Base-by-base conservation (phyloP, 2,113 vertebrate species). In the Fukomys damarensis region DNA sequence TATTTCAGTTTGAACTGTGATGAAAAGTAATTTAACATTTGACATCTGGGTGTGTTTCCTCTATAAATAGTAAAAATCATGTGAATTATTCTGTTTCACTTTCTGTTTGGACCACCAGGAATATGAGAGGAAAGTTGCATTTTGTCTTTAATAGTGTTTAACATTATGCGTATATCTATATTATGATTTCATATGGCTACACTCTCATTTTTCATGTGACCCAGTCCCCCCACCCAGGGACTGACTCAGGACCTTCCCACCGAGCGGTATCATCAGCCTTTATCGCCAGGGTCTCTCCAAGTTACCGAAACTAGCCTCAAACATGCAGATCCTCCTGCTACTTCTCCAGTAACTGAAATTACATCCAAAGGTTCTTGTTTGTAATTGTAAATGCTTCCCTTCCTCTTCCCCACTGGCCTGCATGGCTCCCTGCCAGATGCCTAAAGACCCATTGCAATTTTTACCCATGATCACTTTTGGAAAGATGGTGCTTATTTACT, bases 11-110 rank as follows among this genome's bases (percentile, higher is more conserved):
- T 84, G 59, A 93, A 90, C 41, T 82, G 58, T 86, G 92, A 93
- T 95, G 81, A 96, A 91, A 94, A 96, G 79, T 94, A 68, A 91
- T 89, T 94, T 96, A 91, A 95, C 96, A 93, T 74, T 91, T 96
- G 86, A 81, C 76, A 88, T 89, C 52, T 68, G 92, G 58, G 41
- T 70, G 56, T 83, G 68, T 76, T 93, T 96, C 80, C 20, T 94
- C 66, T 93, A 91, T 91, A 95, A 98, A 95, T 19, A 93, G 86
- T 68, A 81, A 93, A 87, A 96, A 43, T n/a, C 24, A 3, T 65
- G 38, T 65, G 80, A 85, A 63, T 94, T 84, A 82, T 89, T 91
- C 89, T 92, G 52, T 77, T 93, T 94, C 91, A 89, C 16, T 96
- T 80, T 80, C 30, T 17, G 0, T 70, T 68, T 87, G 63, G 96